Base-by-base conservation (phyloP, 2,797 vertebrate species). In the Chelmon rostratus region DNA sequence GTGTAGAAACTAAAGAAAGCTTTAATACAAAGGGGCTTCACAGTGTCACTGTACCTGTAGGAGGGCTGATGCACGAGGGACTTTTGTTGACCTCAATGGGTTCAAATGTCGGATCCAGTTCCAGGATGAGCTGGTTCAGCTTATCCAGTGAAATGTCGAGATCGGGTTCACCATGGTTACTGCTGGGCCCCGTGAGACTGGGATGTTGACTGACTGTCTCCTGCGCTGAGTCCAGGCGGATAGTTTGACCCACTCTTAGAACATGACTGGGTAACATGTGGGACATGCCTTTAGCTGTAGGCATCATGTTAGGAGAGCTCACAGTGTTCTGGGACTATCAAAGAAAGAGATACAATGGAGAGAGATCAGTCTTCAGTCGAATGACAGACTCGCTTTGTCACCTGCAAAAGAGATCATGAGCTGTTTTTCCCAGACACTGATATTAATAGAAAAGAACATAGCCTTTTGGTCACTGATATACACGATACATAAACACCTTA, bases 81-180 rank as follows among this genome's bases (percentile, higher is more conserved):
- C 80, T 87, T 52, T 62, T 81, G 73, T 79, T 67, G 47, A 89
- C 15, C 0, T 44, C 68, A 28, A 97, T 88, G 0, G 95, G 95
- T 86, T 97, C 94, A 74, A 99, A 99, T 15, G 95, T 96, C 0
- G 97, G 97, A 73, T 98, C 97, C 38, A 99, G 93, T 70, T 99
- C 97, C 10, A 97, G 89, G 74, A 98, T 99, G 87, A 99, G 86
- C 89, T 96, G 92, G 91, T 98, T 97, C 82, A 99, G 96, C 49
- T 91, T 94, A 50, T 97, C 95, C 89, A 99, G 88, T 0, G 95
- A 96, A 58, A 96, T 91, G 59, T 97, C 96, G 28, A 98, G 90
- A 16, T 95, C 93, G 8, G 84, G 61, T 72, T 95, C 95, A 19
- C 12, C 9, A 0, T 83, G 69, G 38, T 89, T 81, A 13, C 58